Base-by-base conservation (phyloP, 2,888 invertebrate genomes). In the Sinotaia quadrata region DNA sequence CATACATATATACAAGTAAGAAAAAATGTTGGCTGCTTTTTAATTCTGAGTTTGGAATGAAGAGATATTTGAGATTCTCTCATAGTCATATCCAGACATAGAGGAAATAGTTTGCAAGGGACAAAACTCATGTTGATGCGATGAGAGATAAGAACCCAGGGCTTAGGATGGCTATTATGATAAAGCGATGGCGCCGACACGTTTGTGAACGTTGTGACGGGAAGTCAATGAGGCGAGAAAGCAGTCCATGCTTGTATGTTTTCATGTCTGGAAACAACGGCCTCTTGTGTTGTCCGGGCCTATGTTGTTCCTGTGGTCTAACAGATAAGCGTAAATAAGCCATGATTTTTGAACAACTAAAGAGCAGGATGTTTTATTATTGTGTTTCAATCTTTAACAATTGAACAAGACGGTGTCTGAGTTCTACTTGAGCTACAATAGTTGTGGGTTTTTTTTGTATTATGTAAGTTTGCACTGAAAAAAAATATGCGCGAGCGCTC, bases 151-250 rank as follows among this genome's bases (percentile, higher is more conserved):
- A 29, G 29, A 8, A 54, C 27, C 12, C 27, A 29, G 27, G 29
- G 54, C 24, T 29, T 54, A 54, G 24, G 54, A 54, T 54, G 24
- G 29, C 54, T 54, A 54, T 54, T 54, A 54, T 54, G 54, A 54
- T 54, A 54, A 54, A 54, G 21, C 0, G 10, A n/a, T 54, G 27
- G 54, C 54, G 54, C 54, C 54, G 18, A 24, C 3, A 24, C 52
- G 5, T 24, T 52, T 52, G 52, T 24, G 4, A n/a, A 27, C 24
- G 24, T 29, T 24, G 54, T 31, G 31, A 54, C 54, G 27, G 54
- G 29, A 2, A 4, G 31, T 24, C 27, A 54, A 54, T 54, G 54
- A 27, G 54, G 21, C 54, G 54, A n/a, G 15, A 54, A 54, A n/a
- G 18, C 31, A 4, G 1, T 1, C 54, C 27, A 24, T 54, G n/a